phyloP scores from a whole-genome alignment of 2,113 vertebrate species.

The Hippolais icterina region DNA sequence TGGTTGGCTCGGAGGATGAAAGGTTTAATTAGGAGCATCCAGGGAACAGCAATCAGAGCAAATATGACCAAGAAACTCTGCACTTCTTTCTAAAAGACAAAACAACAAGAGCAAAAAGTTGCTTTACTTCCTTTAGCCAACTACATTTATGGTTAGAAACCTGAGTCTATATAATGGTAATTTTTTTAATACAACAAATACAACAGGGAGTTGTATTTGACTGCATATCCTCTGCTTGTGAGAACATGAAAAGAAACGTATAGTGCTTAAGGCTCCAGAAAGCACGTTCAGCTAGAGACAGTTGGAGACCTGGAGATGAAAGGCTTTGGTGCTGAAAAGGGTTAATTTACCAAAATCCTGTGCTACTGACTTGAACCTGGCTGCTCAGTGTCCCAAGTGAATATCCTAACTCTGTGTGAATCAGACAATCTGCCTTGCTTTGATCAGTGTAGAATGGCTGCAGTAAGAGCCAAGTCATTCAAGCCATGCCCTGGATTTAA shows the following conservation, averaged over 20 bases:
- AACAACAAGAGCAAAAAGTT: neutral
- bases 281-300: neutral
- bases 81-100: slow-evolving; percentile 73
- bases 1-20: slow-evolving; percentile 78
- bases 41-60: slow-evolving; percentile 79
- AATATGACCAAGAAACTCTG: slow-evolving; percentile 81
- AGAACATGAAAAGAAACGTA: neutral
- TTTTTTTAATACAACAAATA: neutral
- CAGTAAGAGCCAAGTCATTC: neutral
- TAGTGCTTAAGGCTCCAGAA: neutral
- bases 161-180: neutral
- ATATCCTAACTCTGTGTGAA: neutral
- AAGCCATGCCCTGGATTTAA: neutral
- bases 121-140: neutral
- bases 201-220: neutral
- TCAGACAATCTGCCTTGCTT: neutral
- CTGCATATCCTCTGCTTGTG: neutral
- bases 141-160: neutral
- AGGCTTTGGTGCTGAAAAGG: neutral
- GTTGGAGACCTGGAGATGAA: neutral
- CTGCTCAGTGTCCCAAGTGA: neutral
- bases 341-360: neutral
- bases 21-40: slow-evolving; percentile 85
- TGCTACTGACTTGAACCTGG: neutral
- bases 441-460: neutral